A percentile compares a stretch with the other conserved stretches of the same genome.
Evolutionary conservation across 1,140 invertebrate genomes (phyloP).

Genomic region (Bombus impatiens): DNA sequence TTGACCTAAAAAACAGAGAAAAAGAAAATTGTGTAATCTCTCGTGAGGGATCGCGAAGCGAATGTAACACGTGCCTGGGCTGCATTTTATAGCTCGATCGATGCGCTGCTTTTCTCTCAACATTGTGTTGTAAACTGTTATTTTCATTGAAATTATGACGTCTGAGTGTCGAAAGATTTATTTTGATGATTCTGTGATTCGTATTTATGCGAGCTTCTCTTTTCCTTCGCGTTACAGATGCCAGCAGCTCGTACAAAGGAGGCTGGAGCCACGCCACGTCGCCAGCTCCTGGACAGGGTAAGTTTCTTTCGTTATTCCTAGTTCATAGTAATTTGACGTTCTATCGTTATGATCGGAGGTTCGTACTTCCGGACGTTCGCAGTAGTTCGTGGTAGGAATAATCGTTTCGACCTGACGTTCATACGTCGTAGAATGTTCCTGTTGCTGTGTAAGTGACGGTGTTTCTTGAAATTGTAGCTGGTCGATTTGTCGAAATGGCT

Average conservation of each 20-base stretch:
- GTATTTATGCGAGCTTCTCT: neutral
- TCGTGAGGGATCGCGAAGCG: slow-evolving; percentile 37
- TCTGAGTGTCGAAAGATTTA: neutral
- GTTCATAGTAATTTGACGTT: too few species aligned
- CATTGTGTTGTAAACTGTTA: neutral
- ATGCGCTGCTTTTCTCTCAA: neutral
- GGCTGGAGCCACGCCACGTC: slow-evolving; percentile 86
- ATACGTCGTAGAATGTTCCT: too few species aligned
- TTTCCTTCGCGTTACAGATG: slow-evolving; percentile 77
- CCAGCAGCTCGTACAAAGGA: slow-evolving; percentile 87
- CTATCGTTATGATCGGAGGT: too few species aligned
- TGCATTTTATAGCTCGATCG: slow-evolving; percentile 27
- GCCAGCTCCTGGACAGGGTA: slow-evolving; percentile 82
- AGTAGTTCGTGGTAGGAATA: too few species aligned
- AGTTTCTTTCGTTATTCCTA: slow-evolving; percentile 54
- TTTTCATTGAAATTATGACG: neutral
- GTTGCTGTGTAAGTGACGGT: too few species aligned
- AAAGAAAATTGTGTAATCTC: slow-evolving; percentile 35
- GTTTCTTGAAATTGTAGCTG: too few species aligned
- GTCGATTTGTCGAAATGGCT: too few species aligned
- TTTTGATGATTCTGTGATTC: neutral
- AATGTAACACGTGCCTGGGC: neutral
- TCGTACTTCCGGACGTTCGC: too few species aligned
- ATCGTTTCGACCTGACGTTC: too few species aligned
- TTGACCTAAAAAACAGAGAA: slow-evolving; percentile 61